phyloP scores from a whole-genome alignment of 2,797 vertebrate genomes.

The Siniperca scherzeri region DNA sequence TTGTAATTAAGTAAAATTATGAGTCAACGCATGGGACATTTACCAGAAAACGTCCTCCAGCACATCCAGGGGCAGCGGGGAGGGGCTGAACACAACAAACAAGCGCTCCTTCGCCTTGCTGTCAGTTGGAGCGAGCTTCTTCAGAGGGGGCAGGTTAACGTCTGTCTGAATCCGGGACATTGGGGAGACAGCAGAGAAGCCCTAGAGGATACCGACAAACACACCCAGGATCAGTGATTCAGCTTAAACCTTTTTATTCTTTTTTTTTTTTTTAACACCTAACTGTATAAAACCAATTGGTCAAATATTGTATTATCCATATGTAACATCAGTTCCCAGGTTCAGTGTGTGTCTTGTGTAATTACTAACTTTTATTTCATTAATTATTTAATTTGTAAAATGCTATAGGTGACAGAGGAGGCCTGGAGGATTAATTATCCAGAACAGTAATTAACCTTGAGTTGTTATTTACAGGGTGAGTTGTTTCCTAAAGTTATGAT shows the following conservation, averaged over 20 bases:
- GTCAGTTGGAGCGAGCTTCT: slow-evolving; percentile 92
- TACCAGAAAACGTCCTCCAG: slow-evolving; percentile 98
- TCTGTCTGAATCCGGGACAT: slow-evolving; percentile 91
- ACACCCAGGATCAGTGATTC: background rate
- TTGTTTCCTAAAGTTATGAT: background rate
- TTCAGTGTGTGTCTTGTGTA: background rate
- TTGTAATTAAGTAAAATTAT: background rate
- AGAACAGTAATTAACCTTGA: slow-evolving; percentile 15
- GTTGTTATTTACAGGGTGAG: background rate
- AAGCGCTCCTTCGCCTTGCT: slow-evolving; percentile 93
- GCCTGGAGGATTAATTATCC: slow-evolving; percentile 33
- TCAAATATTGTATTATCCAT: background rate
- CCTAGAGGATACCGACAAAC: slow-evolving; percentile 54
- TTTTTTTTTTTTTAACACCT: background rate
- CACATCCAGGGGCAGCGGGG: slow-evolving; percentile 90
- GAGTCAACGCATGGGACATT: slow-evolving; percentile 25
- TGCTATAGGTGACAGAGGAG: background rate
- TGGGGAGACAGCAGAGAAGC: slow-evolving; percentile 66
- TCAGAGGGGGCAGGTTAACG: slow-evolving; percentile 89
- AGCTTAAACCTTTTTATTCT: background rate
- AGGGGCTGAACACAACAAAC: slow-evolving; percentile 95
- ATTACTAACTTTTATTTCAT: background rate
- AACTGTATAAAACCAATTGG: background rate
- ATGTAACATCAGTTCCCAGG: background rate
- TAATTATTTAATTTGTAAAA: background rate